Conservation (phyloP, 2,797 vertebrate genomes). For the Pelobates cultripes region DNA sequence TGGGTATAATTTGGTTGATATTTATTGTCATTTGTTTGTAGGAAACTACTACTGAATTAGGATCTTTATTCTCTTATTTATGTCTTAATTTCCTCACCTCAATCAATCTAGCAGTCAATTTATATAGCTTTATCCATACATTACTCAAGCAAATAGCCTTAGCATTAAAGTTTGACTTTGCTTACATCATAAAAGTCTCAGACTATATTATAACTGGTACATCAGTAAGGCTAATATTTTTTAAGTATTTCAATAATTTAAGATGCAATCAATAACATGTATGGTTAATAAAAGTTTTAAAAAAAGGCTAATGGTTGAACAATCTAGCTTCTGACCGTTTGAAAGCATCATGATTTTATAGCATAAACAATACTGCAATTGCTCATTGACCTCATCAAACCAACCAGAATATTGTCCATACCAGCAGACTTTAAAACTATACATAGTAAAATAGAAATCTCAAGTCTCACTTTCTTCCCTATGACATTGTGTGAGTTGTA, state of each 20-base stretch:
- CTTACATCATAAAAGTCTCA: conserved; percentile 24
- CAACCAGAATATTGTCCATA: background rate
- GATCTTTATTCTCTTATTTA: conserved; percentile 23
- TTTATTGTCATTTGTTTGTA: conserved; percentile 11
- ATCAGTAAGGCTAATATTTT: conserved; percentile 27
- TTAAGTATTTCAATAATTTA: conserved; percentile 41
- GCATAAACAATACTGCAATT: conserved; percentile 5
- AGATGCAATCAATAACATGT: conserved; percentile 35
- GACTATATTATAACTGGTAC: conserved; percentile 2
- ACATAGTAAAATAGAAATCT: background rate
- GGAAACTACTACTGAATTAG: conserved; percentile 22
- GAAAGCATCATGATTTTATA: background rate
- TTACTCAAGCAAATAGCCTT: conserved; percentile 25
- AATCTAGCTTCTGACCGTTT: conserved; percentile 13
- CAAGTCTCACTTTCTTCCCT: too few relatives aligned
- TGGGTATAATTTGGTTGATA: conserved; percentile 5
- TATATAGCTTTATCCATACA: conserved; percentile 46
- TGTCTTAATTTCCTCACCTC: conserved; percentile 21
- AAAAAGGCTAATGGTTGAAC: background rate
- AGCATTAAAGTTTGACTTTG: conserved; percentile 22
- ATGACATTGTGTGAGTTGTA: too few relatives aligned
- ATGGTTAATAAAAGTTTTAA: conserved; percentile 18
- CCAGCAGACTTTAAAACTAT: background rate
- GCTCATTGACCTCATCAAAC: conserved; percentile 1
- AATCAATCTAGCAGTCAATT: conserved; percentile 31